Percentiles rank a stretch among this genome's conserved stretches.
These are phyloP conservation scores for Drosophila nr. fundita DNA, from an alignment of 2,888 invertebrate genomes.

Conservation along the genomic window DNA sequence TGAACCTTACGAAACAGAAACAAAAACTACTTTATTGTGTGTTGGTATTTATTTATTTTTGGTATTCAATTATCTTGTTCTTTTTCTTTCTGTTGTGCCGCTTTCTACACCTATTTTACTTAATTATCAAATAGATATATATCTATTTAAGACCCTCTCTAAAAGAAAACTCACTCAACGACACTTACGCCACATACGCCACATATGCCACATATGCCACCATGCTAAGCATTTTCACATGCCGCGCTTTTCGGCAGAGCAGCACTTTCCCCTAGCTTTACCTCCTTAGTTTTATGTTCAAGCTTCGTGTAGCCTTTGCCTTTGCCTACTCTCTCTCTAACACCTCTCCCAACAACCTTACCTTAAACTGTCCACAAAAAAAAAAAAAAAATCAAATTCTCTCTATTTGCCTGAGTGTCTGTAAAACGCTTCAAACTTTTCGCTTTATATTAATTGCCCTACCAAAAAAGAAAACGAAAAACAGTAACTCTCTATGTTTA, in stretches of 20 bases:
- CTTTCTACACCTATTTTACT: slow-evolving; percentile 50
- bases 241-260: slow-evolving; percentile 58
- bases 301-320: slow-evolving; percentile 39
- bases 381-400: slow-evolving; percentile 17
- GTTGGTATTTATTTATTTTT: slow-evolving; percentile 69
- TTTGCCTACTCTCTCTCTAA: slow-evolving; percentile 8
- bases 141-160: slow-evolving; percentile 21
- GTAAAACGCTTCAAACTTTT: slow-evolving; percentile 41
- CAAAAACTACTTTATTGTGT: slow-evolving; percentile 69
- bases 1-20: slow-evolving; percentile 59
- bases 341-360: slow-evolving; percentile 9
- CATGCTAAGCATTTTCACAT: slow-evolving; percentile 34
- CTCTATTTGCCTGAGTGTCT: slow-evolving; percentile 38
- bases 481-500: slow-evolving; percentile 54
- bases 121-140: slow-evolving; percentile 30
- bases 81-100: slow-evolving; percentile 65
- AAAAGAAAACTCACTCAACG: slow-evolving; percentile 27
- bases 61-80: slow-evolving; percentile 59
- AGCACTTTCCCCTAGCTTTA: slow-evolving; percentile 44
- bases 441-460: slow-evolving; percentile 47
- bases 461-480: slow-evolving; percentile 8
- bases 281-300: slow-evolving; percentile 31
- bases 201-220: slow-evolving; percentile 19
- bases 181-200: slow-evolving; percentile 49
- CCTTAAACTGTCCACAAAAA: neutral